Conservation (phyloP, 1,140 invertebrate genomes). For the Sarcophaga peregrina region DNA sequence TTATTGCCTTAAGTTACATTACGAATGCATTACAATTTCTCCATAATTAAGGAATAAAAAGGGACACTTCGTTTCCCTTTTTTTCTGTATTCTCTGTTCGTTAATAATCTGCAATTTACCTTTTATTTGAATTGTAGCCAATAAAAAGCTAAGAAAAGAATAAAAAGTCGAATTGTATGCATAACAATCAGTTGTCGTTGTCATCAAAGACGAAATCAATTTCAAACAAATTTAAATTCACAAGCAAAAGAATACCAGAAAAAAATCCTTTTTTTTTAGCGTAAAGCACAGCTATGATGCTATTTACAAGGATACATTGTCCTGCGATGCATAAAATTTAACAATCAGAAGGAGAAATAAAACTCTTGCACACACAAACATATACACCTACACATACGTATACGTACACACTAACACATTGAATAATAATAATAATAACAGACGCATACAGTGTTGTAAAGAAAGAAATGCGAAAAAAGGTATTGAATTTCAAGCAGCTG, state of each 20-base stretch:
- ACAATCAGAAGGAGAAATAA: conserved; percentile 37
- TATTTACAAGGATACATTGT: conserved; percentile 34
- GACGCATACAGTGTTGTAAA: neutral
- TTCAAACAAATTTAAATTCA: conserved; percentile 38
- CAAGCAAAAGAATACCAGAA: conserved; percentile 4
- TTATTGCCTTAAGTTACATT: too few species aligned
- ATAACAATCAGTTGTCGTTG: neutral
- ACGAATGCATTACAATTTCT: too few species aligned
- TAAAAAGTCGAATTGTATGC: neutral
- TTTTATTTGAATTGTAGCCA: conserved; percentile 17
- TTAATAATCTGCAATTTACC: conserved; percentile 32
- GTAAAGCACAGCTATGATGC: neutral
- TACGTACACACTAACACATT: too few species aligned
- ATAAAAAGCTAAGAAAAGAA: neutral
- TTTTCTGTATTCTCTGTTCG: neutral
- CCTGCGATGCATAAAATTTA: conserved; percentile 47
- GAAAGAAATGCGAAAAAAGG: neutral
- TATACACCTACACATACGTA: neutral
- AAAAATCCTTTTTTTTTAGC: conserved; percentile 7
- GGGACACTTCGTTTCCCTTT: neutral
- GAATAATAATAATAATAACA: too few species aligned
- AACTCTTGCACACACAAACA: conserved; percentile 3
- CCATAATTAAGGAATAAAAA: too few species aligned
- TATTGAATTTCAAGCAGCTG: conserved; percentile 48
- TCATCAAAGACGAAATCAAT: conserved; percentile 41